These are phyloP conservation scores for Perdita meconis DNA, from an alignment of 2,888 invertebrate genomes.

Conservation along the genomic window DNA sequence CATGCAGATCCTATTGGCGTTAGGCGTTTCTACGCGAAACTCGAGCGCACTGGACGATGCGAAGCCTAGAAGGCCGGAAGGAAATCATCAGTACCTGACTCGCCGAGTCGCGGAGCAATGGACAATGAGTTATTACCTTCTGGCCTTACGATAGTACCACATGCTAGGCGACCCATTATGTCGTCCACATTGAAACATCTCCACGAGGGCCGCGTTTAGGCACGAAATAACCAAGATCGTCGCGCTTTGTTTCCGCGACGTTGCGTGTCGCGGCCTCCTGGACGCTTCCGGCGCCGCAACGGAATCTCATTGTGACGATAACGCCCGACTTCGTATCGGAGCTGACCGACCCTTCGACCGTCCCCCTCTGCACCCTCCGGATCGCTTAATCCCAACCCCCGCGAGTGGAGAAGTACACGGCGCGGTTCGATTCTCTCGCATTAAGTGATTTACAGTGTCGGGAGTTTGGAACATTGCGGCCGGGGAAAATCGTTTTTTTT, in stretches of 20 bases:
- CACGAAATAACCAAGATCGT: constrained; percentile 73
- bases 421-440: constrained; percentile 39
- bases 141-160: constrained; percentile 64
- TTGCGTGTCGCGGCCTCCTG: constrained; percentile 58
- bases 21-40: constrained; percentile 46
- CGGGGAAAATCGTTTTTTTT: not conserved
- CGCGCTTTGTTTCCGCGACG: constrained; percentile 70
- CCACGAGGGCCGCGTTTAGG: constrained; percentile 60
- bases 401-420: constrained; percentile 31
- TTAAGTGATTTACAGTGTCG: constrained; percentile 50
- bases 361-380: constrained; percentile 7
- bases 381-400: constrained; percentile 49
- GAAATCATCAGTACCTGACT: constrained; percentile 80
- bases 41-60: constrained; percentile 47
- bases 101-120: constrained; percentile 70
- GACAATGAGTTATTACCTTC: constrained; percentile 81
- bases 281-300: constrained; percentile 55
- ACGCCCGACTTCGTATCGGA: constrained; percentile 57
- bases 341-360: constrained; percentile 27
- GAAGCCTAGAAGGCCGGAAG: constrained; percentile 73
- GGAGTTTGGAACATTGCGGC: constrained; percentile 13
- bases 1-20: constrained; percentile 64
- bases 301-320: constrained; percentile 70
- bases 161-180: constrained; percentile 69
- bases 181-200: constrained; percentile 73